Evolutionary conservation across 2,797 vertebrate genomes (phyloP), one percentile per base, ranked within the genome.

Genomic region (Psittacula echo): DNA sequence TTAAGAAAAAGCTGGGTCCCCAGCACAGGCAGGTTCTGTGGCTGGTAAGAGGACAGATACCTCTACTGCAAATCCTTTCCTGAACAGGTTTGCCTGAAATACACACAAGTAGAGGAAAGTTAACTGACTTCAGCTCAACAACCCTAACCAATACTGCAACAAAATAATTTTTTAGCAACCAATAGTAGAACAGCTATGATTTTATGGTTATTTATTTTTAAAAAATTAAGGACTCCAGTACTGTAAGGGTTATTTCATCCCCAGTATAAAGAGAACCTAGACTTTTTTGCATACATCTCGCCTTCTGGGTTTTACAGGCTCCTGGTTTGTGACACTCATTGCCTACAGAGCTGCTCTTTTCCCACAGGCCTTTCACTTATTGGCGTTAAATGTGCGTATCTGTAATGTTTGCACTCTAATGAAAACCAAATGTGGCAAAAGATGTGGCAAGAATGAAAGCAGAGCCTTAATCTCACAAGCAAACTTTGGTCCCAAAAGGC

Each of bases 51-150:
- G 9, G 14, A 37, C 34, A 92, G n/a, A 74, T 10, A 7, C 13
- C 73, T 47, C 18, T 13, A 62, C 8, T 42, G 19, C 1, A 4
- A 64, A 64, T 44, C 27, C 17, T 67, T 66, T 83, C 26, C n/a
- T 22, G 13, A 11, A 17, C 9, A 70, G 29, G 1, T 73, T 70
- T 95, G 37, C 13, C 39, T 53, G 14, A 58, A 88, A 72, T 11
- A 68, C 9, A 32, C 5, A 5, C 0, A 0, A 41, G 18, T 12
- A 62, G 11, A 70, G 37, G 17, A 39, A 88, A 50, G 4, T 58
- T 53, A 75, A 7, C 37, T 37, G 34, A 24, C 45, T 75, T 75
- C 47, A 72, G 11, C 16, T 81, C 42, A 58, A 45, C 21, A 56
- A n/a, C 11, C 8, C 62, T 29, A 84, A 64, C 4, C 17, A 72